phyloP scores from a whole-genome alignment of 23 tunicate species.

The Clavelina lepadiformis region DNA sequence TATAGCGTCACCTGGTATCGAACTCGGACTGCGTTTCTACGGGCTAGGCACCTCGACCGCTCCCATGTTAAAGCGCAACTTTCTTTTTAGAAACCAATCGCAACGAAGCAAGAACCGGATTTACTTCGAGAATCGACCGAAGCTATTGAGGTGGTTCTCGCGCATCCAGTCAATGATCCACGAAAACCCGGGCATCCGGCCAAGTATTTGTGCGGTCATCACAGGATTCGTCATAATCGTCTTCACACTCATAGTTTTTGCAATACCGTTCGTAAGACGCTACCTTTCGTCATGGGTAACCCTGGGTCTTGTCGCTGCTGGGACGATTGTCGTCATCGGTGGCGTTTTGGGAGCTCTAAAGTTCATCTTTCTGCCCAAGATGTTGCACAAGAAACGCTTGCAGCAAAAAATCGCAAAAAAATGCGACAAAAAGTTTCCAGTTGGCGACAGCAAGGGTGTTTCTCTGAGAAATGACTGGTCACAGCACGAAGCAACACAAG shows the following conservation, averaged over 20 bases:
- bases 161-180: background rate
- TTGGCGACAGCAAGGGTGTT: background rate
- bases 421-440: background rate
- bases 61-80: no score
- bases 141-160: background rate
- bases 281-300: background rate
- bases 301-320: background rate
- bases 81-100: no score
- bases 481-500: no score
- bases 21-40: no score
- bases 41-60: no score
- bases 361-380: background rate
- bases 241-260: background rate
- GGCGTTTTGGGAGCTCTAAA: conserved; percentile 9
- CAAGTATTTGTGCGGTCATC: conserved; percentile 8
- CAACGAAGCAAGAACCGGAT: no score
- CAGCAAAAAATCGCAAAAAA: conserved; percentile 1
- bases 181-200: conserved; percentile 8
- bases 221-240: background rate
- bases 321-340: background rate
- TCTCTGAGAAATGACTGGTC: background rate
- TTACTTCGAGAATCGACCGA: background rate
- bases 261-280: background rate
- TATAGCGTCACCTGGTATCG: no score
- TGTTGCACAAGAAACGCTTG: background rate